Base-by-base conservation (phyloP, 37 sponge, comb jelly and placozoan genomes). In the Eunapius fragilis region DNA sequence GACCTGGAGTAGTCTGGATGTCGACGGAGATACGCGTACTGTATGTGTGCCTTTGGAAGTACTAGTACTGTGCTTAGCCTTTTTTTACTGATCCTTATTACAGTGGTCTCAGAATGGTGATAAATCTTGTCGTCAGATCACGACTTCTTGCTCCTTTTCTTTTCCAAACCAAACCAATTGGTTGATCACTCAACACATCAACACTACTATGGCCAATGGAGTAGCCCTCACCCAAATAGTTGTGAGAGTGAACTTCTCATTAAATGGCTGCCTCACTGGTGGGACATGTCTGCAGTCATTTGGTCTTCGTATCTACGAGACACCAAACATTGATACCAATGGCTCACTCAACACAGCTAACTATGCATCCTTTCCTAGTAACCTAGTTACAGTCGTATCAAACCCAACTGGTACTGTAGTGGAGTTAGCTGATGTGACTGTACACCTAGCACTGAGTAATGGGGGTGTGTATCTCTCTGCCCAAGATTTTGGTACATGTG, bases 101-200 rank as follows among this genome's bases (percentile, higher is more conserved):
- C 70, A 84, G 85, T 84, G 85, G 85, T 25, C 67, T 24, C 77
- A 75, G 77, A 31, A 27, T n/a, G 25, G 31, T 25, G 35, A 33
- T 38, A 33, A 12, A 76, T 2, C 69, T 2, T 84, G 85, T 58
- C 33, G 37, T 31, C 76, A 75, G 69, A 27, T 26, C 11, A 30
- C 68, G 24, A 33, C 11, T 68, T 76, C 67, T 4, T 84, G 85
- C 76, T 69, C 77, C 4, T 84, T 7, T 26, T 36, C 27, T 0
- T n/a, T 14, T 76, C 70, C 38, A 32, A 3, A 0, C 0, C 85
- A 84, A 69, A 77, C 76, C 75, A 84, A 84, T 77, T 84, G 85
- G 85, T 41, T 84, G 33, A 84, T 84, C 69, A 84, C 85, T 7
- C 85, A 84, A 77, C 69, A 68, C 77, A 84, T 84, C 85, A 76